Base-by-base conservation (phyloP, 1,140 invertebrate species). In the Drosophila guanche region DNA sequence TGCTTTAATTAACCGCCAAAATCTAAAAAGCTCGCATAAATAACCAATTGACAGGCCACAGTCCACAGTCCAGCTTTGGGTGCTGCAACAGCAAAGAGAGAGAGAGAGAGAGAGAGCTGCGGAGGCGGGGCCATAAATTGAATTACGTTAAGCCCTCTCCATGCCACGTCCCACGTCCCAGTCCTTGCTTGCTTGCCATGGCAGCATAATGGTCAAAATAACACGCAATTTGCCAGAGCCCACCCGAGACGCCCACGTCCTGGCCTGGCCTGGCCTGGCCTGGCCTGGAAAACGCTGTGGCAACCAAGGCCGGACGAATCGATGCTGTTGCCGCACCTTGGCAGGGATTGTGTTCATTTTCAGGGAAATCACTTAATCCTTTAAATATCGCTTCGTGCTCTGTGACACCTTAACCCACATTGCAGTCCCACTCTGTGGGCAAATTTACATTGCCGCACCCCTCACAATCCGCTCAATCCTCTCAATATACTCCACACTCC, bases 1-100 rank as follows among this genome's bases (percentile, higher is more conserved):
- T 76, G 75, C 71, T 88, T 88, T 88, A 88, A 88, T 88, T 88
- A 88, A 88, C 83, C 83, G 78, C 84, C 78, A 79, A 81, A 88
- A 81, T 80, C 81, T 86, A 85, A 85, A 85, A 85, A 85, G 76
- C 67, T 57, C 48, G 72, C 76, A 85, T 85, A 85, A 85, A 85
- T 85, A 80, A 80, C 76, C 72, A 86, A 85, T 86, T 86, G 81
- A 86, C 81, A 86, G 33, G 33, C 33, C 8, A 12, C 3, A 1
- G 33, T 37, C 33, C 33, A 22, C 10, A 42, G n/a, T 12, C 12
- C 37, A 8, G 56, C 29, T 3, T 5, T 14, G 25, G n/a, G 12
- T 14, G n/a, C 22, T n/a, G 7, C 5, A 47, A 3, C 8, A 33
- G 29, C 16, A 51, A 12, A 12, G 59, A 4, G 40, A 10, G 20